These are phyloP conservation scores for Catamblyrhynchus diadema DNA, from an alignment of 2,797 vertebrate species.

Conservation along the genomic window DNA sequence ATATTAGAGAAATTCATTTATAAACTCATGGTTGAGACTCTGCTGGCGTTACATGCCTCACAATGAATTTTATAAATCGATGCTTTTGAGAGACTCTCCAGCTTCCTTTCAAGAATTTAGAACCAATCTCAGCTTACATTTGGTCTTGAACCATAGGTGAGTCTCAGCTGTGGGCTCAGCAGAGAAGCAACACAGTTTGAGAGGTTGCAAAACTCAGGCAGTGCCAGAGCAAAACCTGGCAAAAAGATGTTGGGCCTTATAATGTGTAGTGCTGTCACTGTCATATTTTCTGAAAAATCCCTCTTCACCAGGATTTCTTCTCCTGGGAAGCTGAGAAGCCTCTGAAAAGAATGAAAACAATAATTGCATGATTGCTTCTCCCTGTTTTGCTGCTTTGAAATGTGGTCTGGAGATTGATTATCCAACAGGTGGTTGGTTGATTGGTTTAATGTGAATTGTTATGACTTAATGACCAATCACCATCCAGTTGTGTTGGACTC, in stretches of 20 bases:
- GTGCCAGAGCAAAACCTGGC: neutral
- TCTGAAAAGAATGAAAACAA: no score
- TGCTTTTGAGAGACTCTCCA: neutral
- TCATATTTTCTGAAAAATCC: no score
- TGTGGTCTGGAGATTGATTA: no score
- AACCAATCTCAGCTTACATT: neutral
- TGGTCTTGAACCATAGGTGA: accelerated
- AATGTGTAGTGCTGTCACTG: neutral
- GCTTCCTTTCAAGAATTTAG: neutral
- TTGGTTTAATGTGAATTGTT: no score
- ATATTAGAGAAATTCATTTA: neutral
- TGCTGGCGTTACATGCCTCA: neutral
- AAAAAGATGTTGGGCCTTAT: neutral
- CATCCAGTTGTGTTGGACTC: no score
- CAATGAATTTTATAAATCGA: neutral
- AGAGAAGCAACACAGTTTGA: accelerated
- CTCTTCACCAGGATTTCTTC: no score
- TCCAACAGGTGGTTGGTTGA: no score
- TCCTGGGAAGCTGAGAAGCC: no score
- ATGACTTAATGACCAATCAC: no score
- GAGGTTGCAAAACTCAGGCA: neutral
- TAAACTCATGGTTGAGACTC: neutral
- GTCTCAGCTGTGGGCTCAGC: neutral
- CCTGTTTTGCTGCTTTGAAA: no score
- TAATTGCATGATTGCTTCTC: no score